Conservation (phyloP, 2,888 invertebrate species). For the Eugnorisma glareosa region DNA sequence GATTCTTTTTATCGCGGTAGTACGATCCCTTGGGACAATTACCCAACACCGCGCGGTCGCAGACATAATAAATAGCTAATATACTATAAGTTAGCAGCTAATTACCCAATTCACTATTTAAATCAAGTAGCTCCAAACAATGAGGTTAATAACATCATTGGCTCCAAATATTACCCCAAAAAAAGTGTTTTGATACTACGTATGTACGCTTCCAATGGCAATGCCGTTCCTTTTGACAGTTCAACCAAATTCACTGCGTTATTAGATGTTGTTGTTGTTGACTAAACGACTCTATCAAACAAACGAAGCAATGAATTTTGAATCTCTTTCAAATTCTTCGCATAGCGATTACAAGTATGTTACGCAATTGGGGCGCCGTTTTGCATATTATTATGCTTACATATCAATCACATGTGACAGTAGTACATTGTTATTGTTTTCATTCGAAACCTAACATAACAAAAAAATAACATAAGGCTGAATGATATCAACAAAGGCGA, state of each 20-base stretch:
- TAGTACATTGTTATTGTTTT: conserved; percentile 22
- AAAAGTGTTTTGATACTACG: too few relatives aligned
- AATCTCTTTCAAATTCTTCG: neutral
- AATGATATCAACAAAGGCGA: conserved; percentile 20
- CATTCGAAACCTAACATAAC: neutral
- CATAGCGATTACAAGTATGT: neutral
- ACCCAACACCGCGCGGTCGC: too few relatives aligned
- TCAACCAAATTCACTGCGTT: neutral
- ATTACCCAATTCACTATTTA: too few relatives aligned
- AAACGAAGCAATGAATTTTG: neutral
- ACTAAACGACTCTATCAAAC: neutral
- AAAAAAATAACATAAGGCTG: conserved; percentile 19
- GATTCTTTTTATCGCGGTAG: too few relatives aligned
- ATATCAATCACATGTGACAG: conserved; percentile 14
- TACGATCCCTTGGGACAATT: too few relatives aligned
- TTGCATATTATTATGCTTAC: conserved; percentile 1
- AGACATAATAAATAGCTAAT: too few relatives aligned
- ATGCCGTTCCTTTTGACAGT: too few relatives aligned
- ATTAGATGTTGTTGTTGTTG: neutral
- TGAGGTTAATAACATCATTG: too few relatives aligned
- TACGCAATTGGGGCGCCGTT: neutral
- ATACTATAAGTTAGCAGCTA: too few relatives aligned
- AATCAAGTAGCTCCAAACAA: too few relatives aligned
- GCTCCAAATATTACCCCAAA: too few relatives aligned
- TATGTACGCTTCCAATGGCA: too few relatives aligned